Evolutionary conservation across 1,140 invertebrate species (phyloP), one percentile per base, ranked within the genome.

Genomic region (Coenobita brevimanus): DNA sequence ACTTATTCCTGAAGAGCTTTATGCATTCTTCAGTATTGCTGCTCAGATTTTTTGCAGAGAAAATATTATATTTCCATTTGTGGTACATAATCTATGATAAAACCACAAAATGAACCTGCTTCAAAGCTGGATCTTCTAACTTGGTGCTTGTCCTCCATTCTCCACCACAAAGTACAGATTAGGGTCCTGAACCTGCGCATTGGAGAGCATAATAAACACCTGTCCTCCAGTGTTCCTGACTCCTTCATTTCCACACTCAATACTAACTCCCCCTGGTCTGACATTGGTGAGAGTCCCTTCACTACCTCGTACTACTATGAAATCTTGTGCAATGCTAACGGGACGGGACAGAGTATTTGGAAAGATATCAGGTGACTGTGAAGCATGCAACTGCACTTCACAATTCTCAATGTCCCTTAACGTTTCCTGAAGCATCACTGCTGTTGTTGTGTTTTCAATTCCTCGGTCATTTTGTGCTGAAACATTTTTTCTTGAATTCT

Each of bases 161-260:
- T 54, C 64, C 10, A 82, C 62, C 24, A 82, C 81, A 82, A 82
- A 46, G n/a, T 82, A 82, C n/a, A 82, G 38, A n/a, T 54, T 60
- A 21, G 81, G 41, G 64, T 82, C 81, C 43, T 82, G 81, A 69
- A 41, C 62, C 3, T 69, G 81, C 24, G 67, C 43, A 54, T 82
- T 46, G 27, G 81, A 82, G 21, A 82, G 46, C 38, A 71, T 50
- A 43, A 82, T 71, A 30, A 41, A 82, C 81, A 82, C 46, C 2
- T 76, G 73, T 46, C 38, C 41, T 8, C 30, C 60, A 38, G n/a
- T 0, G 54, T 60, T 30, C 60, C 50, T 41, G 21, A 33, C 6
- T 64, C 64, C 57, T 30, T 60, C 6, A 27, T 17, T 57, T 6
- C 33, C 8, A 60, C 46, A 30, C 38, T 64, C 33, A 24, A 41